A percentile compares a stretch with the other conserved stretches of the same genome.
Conservation (phyloP, 2,888 invertebrate species). For the Cataglyphis cursor region DNA sequence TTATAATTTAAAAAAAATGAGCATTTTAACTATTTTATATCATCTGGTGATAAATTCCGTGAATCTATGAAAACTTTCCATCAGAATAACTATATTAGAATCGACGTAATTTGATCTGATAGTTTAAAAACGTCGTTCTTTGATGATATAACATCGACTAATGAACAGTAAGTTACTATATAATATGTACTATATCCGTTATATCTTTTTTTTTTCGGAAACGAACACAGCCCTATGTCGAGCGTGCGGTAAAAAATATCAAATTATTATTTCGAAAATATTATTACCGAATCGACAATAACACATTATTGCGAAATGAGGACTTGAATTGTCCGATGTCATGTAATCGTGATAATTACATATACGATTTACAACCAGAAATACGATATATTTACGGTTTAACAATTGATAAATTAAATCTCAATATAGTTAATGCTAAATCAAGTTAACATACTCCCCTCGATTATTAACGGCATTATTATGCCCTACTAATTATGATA, state of each 20-base stretch:
- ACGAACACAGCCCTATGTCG: conserved; percentile 13
- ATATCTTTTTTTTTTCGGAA: conserved; percentile 30
- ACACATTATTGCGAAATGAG: not conserved
- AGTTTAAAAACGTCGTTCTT: conserved; percentile 12
- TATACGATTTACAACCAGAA: conserved; percentile 37
- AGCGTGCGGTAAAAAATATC: not conserved
- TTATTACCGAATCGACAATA: not conserved
- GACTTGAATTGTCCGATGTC: not conserved
- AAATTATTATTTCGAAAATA: conserved; percentile 10
- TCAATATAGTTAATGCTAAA: conserved; percentile 48
- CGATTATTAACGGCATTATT: conserved; percentile 47
- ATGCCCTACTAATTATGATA: conserved; percentile 35
- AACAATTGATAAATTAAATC: conserved; percentile 56
- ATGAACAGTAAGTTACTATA: conserved; percentile 33
- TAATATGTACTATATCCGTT: conserved; percentile 20
- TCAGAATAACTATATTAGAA: conserved; percentile 13
- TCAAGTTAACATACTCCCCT: conserved; percentile 34
- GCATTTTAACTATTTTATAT: not conserved
- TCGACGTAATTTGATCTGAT: conserved; percentile 29
- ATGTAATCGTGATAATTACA: conserved; percentile 10
- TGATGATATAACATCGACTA: conserved; percentile 29
- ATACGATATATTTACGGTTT: conserved; percentile 39
- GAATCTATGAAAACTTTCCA: conserved; percentile 12
- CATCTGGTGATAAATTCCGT: not conserved
- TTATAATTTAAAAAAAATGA: not conserved